A percentile compares a stretch with the other conserved stretches of the same genome.
Evolutionary conservation across 2,797 vertebrate genomes (phyloP).

Genomic region (Danio tinwini): DNA sequence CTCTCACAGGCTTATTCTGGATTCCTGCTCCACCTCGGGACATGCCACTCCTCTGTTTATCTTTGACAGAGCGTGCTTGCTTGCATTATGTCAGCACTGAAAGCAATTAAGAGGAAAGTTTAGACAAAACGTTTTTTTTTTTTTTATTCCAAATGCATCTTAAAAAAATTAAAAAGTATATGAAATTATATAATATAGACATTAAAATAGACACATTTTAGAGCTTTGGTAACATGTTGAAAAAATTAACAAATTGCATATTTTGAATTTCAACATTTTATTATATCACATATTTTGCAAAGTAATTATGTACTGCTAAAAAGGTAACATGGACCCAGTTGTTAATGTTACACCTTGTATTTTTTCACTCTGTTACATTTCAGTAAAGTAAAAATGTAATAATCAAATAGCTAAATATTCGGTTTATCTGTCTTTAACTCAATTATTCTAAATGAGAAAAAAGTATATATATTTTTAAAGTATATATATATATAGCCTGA

Average conservation of each 20-base stretch:
- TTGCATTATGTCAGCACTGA: slow-evolving; percentile 4
- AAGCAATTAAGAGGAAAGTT: slow-evolving; percentile 19
- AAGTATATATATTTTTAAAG: too few relatives aligned
- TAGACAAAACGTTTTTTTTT: not conserved
- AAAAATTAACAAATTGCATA: not conserved
- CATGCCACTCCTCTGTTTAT: not conserved
- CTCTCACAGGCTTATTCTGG: not conserved
- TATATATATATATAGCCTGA: too few relatives aligned
- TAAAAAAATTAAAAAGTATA: too few relatives aligned
- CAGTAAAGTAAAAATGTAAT: too few relatives aligned
- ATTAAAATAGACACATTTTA: not conserved
- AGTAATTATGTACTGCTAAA: too few relatives aligned
- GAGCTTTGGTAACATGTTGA: not conserved
- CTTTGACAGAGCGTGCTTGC: not conserved
- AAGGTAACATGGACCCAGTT: too few relatives aligned
- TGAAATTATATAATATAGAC: not conserved
- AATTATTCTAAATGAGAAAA: too few relatives aligned
- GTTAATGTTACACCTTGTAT: too few relatives aligned
- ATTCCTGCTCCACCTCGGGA: not conserved
- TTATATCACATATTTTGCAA: too few relatives aligned
- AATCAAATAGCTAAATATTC: too few relatives aligned
- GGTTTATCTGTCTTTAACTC: too few relatives aligned
- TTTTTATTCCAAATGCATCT: not conserved
- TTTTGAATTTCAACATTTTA: not conserved
- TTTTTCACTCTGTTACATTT: too few relatives aligned